phyloP scores from a whole-genome alignment of 2,888 invertebrate species.

The Parnassius mnemosyne region DNA sequence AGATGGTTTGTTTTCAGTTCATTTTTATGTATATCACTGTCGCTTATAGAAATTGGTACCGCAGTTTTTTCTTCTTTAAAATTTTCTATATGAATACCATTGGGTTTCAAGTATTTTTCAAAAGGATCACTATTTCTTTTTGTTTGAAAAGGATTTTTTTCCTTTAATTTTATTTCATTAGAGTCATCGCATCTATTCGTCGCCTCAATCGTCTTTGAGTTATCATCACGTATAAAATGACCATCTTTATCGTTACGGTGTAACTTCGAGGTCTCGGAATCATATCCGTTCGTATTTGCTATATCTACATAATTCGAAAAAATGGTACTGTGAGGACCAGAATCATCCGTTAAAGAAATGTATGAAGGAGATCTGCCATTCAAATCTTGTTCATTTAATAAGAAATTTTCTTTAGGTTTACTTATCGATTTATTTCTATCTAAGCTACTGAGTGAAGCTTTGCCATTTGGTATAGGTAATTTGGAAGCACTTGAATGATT shows the following conservation, averaged over 20 bases:
- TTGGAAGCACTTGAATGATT: constrained; percentile 69
- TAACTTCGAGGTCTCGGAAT: constrained; percentile 31
- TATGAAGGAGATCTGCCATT: constrained; percentile 57
- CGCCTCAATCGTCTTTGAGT: constrained; percentile 33
- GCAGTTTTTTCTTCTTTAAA: constrained; percentile 45
- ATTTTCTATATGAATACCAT: constrained; percentile 50
- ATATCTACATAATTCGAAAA: constrained; percentile 44
- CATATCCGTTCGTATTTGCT: constrained; percentile 48
- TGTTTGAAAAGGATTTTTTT: constrained; percentile 62
- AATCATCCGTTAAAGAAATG: constrained; percentile 48
- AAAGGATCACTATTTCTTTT: constrained; percentile 42
- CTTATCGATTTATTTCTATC: constrained; percentile 54
- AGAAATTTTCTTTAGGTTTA: constrained; percentile 51
- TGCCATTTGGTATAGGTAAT: constrained; percentile 68
- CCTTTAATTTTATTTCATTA: constrained; percentile 32
- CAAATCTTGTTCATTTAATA: constrained; percentile 45
- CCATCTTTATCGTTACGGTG: constrained; percentile 36
- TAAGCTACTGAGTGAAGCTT: constrained; percentile 54
- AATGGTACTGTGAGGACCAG: constrained; percentile 48
- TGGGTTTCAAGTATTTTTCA: constrained; percentile 58
- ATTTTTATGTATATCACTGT: constrained; percentile 57
- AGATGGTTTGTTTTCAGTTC: constrained; percentile 64
- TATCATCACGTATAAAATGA: constrained; percentile 40
- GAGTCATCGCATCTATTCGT: constrained; percentile 31
- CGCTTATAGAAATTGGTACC: constrained; percentile 61